Percentiles rank a stretch among this genome's conserved stretches.
phyloP scores from a whole-genome alignment of 1,140 invertebrate genomes.

The Drosophila tropicalis region DNA sequence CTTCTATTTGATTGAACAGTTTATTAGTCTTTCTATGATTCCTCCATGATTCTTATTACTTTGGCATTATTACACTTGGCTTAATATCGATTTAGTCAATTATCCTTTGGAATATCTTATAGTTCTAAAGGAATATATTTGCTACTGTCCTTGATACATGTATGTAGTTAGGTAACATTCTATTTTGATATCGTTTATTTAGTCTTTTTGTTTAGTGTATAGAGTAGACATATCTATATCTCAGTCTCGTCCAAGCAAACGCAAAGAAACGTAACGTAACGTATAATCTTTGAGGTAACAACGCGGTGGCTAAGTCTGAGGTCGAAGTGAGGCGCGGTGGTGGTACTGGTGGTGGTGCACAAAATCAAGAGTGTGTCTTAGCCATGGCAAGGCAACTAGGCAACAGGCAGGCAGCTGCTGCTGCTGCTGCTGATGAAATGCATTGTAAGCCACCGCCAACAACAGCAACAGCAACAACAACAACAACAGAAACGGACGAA shows the following conservation, averaged over 20 bases:
- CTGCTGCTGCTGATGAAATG: slow-evolving; percentile 71
- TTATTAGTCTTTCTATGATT: too few relatives aligned
- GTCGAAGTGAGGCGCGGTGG: slow-evolving; percentile 8
- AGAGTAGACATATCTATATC: slow-evolving; percentile 59
- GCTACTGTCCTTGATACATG: too few relatives aligned
- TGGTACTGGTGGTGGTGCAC: slow-evolving; percentile 27
- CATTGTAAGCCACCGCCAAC: slow-evolving; percentile 66
- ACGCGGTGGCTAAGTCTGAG: slow-evolving; percentile 2
- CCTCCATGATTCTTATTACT: too few relatives aligned
- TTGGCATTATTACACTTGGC: too few relatives aligned
- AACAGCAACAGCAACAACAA: slow-evolving; percentile 26
- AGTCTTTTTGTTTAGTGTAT: slow-evolving; percentile 36
- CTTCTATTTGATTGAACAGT: too few relatives aligned
- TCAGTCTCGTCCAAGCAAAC: slow-evolving; percentile 62
- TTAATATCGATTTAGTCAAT: too few relatives aligned
- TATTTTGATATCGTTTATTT: neutral
- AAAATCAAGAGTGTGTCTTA: slow-evolving; percentile 80
- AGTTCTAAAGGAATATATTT: too few relatives aligned
- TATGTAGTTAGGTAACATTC: too few relatives aligned
- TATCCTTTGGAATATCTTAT: too few relatives aligned
- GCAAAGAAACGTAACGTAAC: slow-evolving; percentile 69
- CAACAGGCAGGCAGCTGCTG: slow-evolving; percentile 44
- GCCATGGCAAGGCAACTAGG: slow-evolving; percentile 48
- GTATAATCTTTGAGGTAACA: slow-evolving; percentile 68
- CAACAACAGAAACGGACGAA: slow-evolving; percentile 28